Evolutionary conservation across 64 coral and sea anemone species (phyloP), one percentile per base, ranked within the genome.

Genomic region (Montipora cactus): DNA sequence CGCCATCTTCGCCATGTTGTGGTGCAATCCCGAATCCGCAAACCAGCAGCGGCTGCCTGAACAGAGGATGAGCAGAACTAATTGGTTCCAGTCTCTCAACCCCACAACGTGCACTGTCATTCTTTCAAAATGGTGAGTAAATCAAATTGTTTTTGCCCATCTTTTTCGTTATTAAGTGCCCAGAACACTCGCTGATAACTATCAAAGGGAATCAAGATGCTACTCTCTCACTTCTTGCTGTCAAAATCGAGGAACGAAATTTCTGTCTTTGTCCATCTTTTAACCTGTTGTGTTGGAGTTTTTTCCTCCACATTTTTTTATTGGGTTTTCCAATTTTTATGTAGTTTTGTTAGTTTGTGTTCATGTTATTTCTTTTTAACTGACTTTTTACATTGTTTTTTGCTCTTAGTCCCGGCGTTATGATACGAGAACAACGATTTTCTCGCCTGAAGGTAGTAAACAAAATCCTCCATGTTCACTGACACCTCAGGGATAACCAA

Each of bases 391-490:
- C 61, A 64, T 16, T 97, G 25, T 7, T 53, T 76, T 82, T 50
- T 80, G 12, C 28, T 64, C 92, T 19, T 44, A 97, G 96, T 96
- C 97, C 75, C 94, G 97, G 57, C 87, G 97, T 47, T 98, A 99
- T 80, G 98, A 99, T 70, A 99, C 95, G 75, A 88, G 98, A 59
- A 99, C 98, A 58, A 99, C 98, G 44, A 99, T 99, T 87, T 99
- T 99, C 71, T 99, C 98, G 68, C 98, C 98, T 3, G 98, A 99
- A 99, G 98, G 98, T 99, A 93, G 74, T 25, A 72, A 71, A 48
- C 68, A n/a, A 5, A 71, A 5, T 5, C 21, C 8, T 71, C 5
- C 21, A 71, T 71, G 68, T 22, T 21, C 68, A 64, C 4, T 15
- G 9, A 15, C 14, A 64, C 37, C 0, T 37, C 37, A 2, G 37